phyloP scores from a whole-genome alignment of 2,113 vertebrate genomes.

The Plecturocebus donacophilus region DNA sequence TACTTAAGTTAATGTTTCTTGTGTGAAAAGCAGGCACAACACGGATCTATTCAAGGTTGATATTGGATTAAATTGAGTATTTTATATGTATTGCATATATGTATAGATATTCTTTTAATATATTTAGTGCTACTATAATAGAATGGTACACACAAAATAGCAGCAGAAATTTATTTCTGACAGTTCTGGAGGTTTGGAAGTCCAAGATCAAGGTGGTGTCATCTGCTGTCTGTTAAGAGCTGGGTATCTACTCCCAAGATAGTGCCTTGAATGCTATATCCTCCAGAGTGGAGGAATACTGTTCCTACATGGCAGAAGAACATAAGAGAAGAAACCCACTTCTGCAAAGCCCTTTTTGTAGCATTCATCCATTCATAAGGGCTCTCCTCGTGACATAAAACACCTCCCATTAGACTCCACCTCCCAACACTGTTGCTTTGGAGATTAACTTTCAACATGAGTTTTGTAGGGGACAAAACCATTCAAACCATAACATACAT shows the following conservation, averaged over 20 bases:
- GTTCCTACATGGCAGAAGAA: background rate
- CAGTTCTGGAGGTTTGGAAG: background rate
- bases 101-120: background rate
- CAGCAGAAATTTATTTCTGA: background rate
- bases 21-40: background rate
- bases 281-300: background rate
- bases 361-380: background rate
- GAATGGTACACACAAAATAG: no score
- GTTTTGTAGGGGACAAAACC: background rate
- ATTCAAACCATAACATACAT: background rate
- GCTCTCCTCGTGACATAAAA: background rate
- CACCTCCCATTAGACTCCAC: background rate
- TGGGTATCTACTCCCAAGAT: background rate
- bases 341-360: background rate
- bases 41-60: background rate
- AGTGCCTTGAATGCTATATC: background rate
- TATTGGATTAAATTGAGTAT: background rate
- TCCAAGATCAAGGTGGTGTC: background rate
- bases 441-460: background rate
- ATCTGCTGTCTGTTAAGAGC: background rate
- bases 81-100: background rate
- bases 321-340: background rate
- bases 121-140: background rate
- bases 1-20: background rate
- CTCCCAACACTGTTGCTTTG: background rate